These are phyloP conservation scores for Diachasmimorpha longicaudata DNA, from an alignment of 1,140 invertebrate genomes.

Conservation along the genomic window DNA sequence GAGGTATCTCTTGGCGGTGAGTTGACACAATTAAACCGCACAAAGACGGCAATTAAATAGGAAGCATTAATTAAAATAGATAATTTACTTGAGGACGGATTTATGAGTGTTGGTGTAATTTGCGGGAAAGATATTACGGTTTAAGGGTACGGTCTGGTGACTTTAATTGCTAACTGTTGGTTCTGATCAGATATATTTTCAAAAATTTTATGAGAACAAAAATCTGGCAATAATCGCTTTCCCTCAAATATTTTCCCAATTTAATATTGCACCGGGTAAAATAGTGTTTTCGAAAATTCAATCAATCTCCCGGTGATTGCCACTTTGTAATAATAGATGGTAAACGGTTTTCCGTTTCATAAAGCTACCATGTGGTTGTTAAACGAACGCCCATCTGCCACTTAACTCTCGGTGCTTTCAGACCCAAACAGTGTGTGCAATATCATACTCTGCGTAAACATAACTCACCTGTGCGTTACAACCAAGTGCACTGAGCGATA, in stretches of 20 bases:
- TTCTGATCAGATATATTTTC: neutral
- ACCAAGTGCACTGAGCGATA: neutral
- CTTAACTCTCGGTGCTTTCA: neutral
- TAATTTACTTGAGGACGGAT: neutral
- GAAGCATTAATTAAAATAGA: neutral
- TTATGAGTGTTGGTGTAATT: neutral
- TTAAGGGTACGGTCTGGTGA: neutral
- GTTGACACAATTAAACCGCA: neutral
- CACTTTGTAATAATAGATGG: neutral
- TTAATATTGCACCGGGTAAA: neutral
- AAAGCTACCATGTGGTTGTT: neutral
- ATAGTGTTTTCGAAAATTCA: neutral
- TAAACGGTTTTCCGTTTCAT: neutral
- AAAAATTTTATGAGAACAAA: too few species aligned
- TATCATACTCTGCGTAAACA: neutral
- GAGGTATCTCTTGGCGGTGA: neutral
- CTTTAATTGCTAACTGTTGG: neutral
- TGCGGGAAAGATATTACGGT: neutral
- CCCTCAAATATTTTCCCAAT: neutral
- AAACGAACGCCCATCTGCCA: neutral
- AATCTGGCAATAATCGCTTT: too few species aligned
- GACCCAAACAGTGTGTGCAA: neutral
- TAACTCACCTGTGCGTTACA: neutral
- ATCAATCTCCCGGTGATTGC: neutral
- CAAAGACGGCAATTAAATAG: neutral